Conservation (phyloP, 2,888 invertebrate species). For the Ariolimax columbianus region DNA sequence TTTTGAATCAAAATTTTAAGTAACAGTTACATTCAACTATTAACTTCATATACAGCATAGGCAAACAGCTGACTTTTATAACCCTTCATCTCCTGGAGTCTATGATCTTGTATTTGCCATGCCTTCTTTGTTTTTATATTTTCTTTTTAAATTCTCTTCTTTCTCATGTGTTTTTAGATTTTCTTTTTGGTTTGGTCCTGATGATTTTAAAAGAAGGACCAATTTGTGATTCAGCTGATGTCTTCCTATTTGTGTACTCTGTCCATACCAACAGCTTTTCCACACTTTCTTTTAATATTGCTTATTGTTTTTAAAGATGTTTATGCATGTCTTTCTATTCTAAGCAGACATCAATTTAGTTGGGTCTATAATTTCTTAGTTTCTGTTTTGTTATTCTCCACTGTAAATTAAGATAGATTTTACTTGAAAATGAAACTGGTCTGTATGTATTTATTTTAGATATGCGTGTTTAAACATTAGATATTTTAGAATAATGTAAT, state of each 20-base stretch:
- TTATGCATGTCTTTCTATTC: background rate
- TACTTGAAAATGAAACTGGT: background rate
- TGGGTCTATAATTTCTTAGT: background rate
- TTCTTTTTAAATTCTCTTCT: background rate
- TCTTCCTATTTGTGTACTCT: background rate
- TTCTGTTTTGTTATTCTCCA: background rate
- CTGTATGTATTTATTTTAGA: background rate
- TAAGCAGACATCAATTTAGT: background rate
- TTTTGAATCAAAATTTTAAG: too few relatives aligned
- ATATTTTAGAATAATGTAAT: too few relatives aligned
- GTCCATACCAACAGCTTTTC: background rate
- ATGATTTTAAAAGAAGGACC: background rate
- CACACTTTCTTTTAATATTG: background rate
- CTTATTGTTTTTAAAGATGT: background rate
- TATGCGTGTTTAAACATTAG: background rate
- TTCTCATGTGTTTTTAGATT: background rate
- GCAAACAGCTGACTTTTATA: background rate
- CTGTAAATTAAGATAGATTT: background rate
- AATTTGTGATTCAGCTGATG: background rate
- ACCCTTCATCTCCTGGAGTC: background rate
- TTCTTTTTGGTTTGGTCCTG: background rate
- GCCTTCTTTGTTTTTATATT: background rate
- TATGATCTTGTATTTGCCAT: too few relatives aligned
- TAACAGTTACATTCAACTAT: too few relatives aligned
- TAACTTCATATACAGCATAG: background rate